Evolutionary conservation across 2,888 invertebrate species (phyloP).

Genomic region (Acrobasis suavella): DNA sequence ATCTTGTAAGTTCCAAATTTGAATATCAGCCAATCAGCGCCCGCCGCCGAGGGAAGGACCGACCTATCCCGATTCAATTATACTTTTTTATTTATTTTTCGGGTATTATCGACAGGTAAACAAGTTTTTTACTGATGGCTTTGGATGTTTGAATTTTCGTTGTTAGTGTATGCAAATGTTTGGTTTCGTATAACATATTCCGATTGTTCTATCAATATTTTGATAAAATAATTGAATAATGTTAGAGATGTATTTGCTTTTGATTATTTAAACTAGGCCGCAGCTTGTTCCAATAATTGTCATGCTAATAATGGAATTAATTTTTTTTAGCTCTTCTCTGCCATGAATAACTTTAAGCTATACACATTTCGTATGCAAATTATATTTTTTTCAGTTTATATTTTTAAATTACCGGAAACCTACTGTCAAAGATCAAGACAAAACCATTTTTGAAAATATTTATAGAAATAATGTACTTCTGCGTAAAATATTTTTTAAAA

Average conservation of each 20-base stretch:
- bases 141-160: constrained; percentile 16
- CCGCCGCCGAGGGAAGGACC: constrained; percentile 53
- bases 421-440: too few relatives aligned
- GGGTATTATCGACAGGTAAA: constrained; percentile 6
- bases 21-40: constrained; percentile 80
- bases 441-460: too few relatives aligned
- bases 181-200: constrained; percentile 12
- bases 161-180: constrained; percentile 16
- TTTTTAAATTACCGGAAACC: too few relatives aligned
- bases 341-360: too few relatives aligned
- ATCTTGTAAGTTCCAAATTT: constrained; percentile 74
- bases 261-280: constrained; percentile 3
- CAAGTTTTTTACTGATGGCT: constrained; percentile 10
- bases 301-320: too few relatives aligned
- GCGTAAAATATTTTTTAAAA: too few relatives aligned
- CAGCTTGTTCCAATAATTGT: too few relatives aligned
- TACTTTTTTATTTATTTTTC: constrained; percentile 49
- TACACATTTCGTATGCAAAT: too few relatives aligned
- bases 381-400: too few relatives aligned
- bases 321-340: too few relatives aligned
- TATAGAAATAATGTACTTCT: too few relatives aligned
- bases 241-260: constrained; percentile 3
- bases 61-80: constrained; percentile 67
- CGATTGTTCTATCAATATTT: constrained; percentile 10
- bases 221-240: background rate